These are phyloP conservation scores for Leuciscus waleckii DNA, from an alignment of 2,797 vertebrate genomes.

Conservation along the genomic window DNA sequence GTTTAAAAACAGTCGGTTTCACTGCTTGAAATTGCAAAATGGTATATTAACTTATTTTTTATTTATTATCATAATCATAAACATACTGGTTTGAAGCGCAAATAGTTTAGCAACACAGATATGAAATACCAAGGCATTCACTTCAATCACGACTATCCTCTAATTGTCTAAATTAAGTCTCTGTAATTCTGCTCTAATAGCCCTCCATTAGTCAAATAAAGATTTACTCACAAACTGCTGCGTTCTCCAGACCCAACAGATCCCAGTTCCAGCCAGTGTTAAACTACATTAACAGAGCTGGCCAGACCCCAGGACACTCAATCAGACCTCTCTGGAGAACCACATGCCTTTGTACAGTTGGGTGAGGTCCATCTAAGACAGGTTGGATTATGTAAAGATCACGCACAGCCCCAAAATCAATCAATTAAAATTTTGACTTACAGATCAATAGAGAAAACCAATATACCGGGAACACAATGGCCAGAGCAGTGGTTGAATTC, in stretches of 20 bases:
- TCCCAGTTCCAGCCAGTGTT: constrained; percentile 8
- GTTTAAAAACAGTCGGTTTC: neutral
- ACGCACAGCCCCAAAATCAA: constrained; percentile 37
- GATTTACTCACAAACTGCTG: constrained; percentile 30
- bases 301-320: constrained; percentile 18
- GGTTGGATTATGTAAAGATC: constrained; percentile 48
- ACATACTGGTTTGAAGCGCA: neutral
- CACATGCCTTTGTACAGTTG: constrained; percentile 11
- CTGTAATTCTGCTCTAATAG: constrained; percentile 46
- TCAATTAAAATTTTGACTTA: constrained; percentile 27
- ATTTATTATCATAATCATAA: neutral
- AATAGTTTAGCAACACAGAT: constrained; percentile 13
- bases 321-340: constrained; percentile 23
- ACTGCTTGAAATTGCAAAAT: neutral
- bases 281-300: constrained; percentile 12
- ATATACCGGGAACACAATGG: constrained; percentile 10
- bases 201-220: constrained; percentile 26
- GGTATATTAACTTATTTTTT: neutral
- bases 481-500: constrained; percentile 3
- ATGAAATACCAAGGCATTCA: constrained; percentile 28
- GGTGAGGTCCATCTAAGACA: constrained; percentile 48
- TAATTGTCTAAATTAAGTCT: constrained; percentile 49
- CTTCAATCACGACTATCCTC: constrained; percentile 28
- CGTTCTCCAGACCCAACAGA: constrained; percentile 14
- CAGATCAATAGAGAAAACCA: constrained; percentile 55